A percentile compares a stretch with the other conserved stretches of the same genome.
These are phyloP conservation scores for Caenorhabditis briggsae DNA, from an alignment of 1,140 invertebrate genomes.

Conservation along the genomic window DNA sequence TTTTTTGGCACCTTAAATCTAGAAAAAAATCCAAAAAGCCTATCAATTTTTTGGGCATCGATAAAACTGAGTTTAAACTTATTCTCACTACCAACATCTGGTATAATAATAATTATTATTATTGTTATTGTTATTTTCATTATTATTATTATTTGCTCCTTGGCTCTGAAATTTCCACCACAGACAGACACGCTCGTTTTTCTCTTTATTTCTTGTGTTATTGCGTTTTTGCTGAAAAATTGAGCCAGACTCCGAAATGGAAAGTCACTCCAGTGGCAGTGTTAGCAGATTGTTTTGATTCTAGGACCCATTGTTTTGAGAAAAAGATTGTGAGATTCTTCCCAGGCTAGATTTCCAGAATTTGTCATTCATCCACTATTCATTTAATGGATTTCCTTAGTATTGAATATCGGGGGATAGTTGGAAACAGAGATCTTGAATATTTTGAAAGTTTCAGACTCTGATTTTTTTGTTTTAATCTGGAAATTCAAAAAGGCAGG, in stretches of 20 bases:
- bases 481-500: too few relatives aligned
- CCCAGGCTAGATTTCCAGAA: neutral
- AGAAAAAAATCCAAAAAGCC: too few relatives aligned
- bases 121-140: neutral
- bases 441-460: too few relatives aligned
- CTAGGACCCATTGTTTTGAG: neutral
- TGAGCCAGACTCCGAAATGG: neutral
- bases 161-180: too few relatives aligned
- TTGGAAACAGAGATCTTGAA: too few relatives aligned
- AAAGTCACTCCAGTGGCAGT: constrained; percentile 27
- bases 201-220: neutral
- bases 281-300: constrained; percentile 45
- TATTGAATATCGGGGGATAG: too few relatives aligned
- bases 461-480: too few relatives aligned
- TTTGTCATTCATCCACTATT: neutral
- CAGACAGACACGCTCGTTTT: neutral
- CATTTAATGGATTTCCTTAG: neutral
- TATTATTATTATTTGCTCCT: neutral
- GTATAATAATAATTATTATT: neutral
- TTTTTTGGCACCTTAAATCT: too few relatives aligned
- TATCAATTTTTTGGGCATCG: too few relatives aligned
- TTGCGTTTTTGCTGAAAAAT: neutral
- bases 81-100: too few relatives aligned
- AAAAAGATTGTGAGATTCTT: neutral
- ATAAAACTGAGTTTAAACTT: too few relatives aligned